Conservation (phyloP, 2,113 vertebrate genomes). For the Pelusios castaneus region DNA sequence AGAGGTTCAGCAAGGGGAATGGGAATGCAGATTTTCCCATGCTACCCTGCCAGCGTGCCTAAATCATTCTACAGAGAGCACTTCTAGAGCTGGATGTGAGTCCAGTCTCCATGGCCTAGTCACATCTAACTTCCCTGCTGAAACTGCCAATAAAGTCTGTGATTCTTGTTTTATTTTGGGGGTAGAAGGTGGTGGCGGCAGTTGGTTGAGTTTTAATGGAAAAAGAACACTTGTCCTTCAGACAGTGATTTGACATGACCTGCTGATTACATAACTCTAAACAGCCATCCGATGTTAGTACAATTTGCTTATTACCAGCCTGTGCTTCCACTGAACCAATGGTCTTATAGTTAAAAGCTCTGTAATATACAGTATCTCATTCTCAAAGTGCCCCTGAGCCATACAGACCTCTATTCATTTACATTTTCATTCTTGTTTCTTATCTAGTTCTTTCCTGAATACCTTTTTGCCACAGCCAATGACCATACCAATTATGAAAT, state of each 20-base stretch:
- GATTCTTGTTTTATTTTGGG: background rate
- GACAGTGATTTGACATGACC: background rate
- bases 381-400: background rate
- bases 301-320: background rate
- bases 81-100: background rate
- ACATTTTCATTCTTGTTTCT: background rate
- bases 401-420: background rate
- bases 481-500: rapidly evolving
- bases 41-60: background rate
- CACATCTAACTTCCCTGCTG: background rate
- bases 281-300: background rate
- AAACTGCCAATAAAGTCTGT: background rate
- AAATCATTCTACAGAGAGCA: background rate
- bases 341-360: background rate
- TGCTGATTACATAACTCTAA: background rate
- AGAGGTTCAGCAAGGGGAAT: background rate
- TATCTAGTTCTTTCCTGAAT: background rate
- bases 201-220: background rate
- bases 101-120: background rate
- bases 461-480: background rate
- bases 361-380: background rate
- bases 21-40: rapidly evolving
- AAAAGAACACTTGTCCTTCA: background rate
- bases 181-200: background rate
- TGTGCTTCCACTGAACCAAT: background rate